A percentile compares a stretch with the other conserved stretches of the same genome.
phyloP scores from a whole-genome alignment of 2,888 invertebrate genomes.

The Apamea crenata region DNA sequence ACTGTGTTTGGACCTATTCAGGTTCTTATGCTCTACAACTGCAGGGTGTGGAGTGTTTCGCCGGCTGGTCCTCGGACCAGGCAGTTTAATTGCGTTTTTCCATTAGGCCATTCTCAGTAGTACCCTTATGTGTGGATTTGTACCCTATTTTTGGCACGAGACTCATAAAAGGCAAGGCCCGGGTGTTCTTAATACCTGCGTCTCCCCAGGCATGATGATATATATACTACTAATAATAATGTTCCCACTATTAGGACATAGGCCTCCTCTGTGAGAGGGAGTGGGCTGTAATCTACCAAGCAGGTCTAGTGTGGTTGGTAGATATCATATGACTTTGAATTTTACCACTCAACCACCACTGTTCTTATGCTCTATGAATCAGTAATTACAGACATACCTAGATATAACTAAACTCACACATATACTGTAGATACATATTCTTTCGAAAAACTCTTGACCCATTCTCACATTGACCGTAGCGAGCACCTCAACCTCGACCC shows the following conservation, averaged over 20 bases:
- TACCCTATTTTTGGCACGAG: not conserved
- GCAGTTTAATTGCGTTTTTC: not conserved
- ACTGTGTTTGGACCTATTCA: not conserved
- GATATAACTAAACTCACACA: not conserved
- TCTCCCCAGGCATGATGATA: not conserved
- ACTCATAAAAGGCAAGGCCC: not conserved
- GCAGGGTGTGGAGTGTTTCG: not conserved
- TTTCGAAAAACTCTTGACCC: not conserved
- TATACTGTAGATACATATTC: not conserved
- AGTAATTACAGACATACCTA: not conserved
- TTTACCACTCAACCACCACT: not conserved
- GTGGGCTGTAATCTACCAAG: no score
- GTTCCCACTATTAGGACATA: no score
- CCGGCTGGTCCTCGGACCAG: not conserved
- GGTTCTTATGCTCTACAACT: not conserved
- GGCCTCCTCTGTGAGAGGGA: no score
- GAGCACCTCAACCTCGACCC: slow-evolving; percentile 33
- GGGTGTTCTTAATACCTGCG: not conserved
- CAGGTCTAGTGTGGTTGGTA: no score
- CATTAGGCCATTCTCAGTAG: not conserved
- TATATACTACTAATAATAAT: no score
- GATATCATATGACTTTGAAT: no score
- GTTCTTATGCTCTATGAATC: not conserved
- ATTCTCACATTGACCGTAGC: no score
- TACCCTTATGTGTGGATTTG: not conserved